These are phyloP conservation scores for Eunapius fragilis DNA, from an alignment of 37 sponge, comb jelly and placozoan species.

Conservation along the genomic window DNA sequence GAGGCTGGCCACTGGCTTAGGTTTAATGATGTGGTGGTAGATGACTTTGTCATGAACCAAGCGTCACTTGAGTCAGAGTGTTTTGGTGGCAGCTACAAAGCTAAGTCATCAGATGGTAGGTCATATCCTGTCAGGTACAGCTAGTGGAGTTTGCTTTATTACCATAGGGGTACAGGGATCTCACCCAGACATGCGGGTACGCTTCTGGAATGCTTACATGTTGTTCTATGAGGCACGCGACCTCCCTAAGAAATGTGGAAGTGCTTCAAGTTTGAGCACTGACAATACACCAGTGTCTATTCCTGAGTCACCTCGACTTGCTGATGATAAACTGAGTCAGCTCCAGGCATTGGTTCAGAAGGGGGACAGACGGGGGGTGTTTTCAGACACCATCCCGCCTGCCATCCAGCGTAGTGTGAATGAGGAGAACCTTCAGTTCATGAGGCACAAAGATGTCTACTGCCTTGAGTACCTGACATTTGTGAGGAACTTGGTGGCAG, in stretches of 20 bases:
- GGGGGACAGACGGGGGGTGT: constrained; percentile 80
- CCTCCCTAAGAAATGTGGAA: background rate
- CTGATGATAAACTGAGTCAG: constrained; percentile 40
- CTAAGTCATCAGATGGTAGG: constrained; percentile 53
- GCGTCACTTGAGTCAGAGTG: constrained; percentile 84
- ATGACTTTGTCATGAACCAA: constrained; percentile 75
- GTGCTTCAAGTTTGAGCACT: background rate
- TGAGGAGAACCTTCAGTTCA: constrained; percentile 88
- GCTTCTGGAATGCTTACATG: constrained; percentile 96
- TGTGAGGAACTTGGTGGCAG: constrained; percentile 46
- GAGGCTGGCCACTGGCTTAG: constrained; percentile 75
- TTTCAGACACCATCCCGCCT: constrained; percentile 73
- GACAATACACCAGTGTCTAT: background rate
- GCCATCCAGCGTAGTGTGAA: constrained; percentile 70
- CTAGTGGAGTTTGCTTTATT: background rate
- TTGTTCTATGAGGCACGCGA: constrained; percentile 86
- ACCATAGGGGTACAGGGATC: constrained; percentile 7
- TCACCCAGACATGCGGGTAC: constrained; percentile 53
- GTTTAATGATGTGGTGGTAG: constrained; percentile 91
- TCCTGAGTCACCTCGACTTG: constrained; percentile 20
- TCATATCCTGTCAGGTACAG: background rate
- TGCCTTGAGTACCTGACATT: constrained; percentile 84
- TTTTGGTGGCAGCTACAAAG: constrained; percentile 90
- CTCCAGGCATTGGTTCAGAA: constrained; percentile 82
- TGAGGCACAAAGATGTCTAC: constrained; percentile 86